phyloP scores from a whole-genome alignment of 1,140 invertebrate species.

The Cydia pomonella region DNA sequence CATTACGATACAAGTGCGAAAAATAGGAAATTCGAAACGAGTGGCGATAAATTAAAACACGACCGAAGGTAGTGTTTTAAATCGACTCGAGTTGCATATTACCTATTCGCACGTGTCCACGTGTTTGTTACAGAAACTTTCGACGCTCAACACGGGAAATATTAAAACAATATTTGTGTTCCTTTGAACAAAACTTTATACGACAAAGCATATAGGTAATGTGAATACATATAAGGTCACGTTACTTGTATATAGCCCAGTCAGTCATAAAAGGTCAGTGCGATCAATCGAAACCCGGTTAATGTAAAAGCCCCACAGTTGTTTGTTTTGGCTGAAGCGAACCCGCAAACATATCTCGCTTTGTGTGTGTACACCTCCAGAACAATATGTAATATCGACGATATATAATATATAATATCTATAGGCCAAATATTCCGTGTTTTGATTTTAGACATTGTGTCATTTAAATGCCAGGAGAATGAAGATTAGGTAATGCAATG shows the following conservation, averaged over 20 bases:
- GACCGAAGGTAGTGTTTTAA: no score
- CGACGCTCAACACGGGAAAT: no score
- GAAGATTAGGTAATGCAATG: neutral
- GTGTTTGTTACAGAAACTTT: no score
- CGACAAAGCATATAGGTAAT: neutral
- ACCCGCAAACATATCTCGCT: constrained; percentile 7
- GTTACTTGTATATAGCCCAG: neutral
- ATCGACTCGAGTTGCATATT: no score
- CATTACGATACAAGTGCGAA: no score
- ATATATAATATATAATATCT: no score
- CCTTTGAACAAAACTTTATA: neutral
- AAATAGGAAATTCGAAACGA: no score
- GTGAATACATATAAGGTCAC: neutral
- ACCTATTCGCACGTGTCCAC: no score
- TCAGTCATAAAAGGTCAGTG: neutral
- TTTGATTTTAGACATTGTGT: neutral
- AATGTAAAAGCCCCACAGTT: constrained; percentile 21
- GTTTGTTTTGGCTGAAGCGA: constrained; percentile 11
- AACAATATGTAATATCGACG: neutral
- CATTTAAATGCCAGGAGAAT: neutral
- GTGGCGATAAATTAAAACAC: no score
- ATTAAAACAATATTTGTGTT: no score
- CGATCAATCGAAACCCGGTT: constrained; percentile 24
- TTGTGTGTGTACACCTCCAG: neutral
- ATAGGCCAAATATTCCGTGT: neutral